Conservation (phyloP, 1,140 invertebrate species). For the Homarus americanus region DNA sequence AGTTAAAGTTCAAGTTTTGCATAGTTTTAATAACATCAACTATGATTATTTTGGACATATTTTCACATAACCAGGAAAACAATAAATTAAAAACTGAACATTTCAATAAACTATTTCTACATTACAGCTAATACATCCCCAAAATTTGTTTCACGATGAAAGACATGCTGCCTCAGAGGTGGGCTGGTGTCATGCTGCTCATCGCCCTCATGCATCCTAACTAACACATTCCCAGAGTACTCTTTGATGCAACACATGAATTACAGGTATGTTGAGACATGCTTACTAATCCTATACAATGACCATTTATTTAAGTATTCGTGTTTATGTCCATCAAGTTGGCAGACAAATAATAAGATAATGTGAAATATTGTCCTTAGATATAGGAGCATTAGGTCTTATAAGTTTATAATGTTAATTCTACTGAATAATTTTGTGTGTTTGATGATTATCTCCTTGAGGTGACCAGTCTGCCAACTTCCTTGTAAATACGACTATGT, state of each 20-base stretch:
- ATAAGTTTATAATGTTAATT: no score
- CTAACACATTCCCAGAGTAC: background rate
- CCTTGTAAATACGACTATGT: background rate
- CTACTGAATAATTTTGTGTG: no score
- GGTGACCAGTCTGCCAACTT: conserved; percentile 22
- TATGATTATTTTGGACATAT: no score
- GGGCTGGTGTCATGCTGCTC: background rate
- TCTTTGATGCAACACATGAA: background rate
- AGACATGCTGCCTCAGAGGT: background rate
- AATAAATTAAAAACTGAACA: no score
- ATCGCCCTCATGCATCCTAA: background rate
- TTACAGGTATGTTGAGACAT: no score
- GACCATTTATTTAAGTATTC: background rate
- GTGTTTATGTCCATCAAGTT: background rate
- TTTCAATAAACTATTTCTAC: no score
- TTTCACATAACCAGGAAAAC: no score
- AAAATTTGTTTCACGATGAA: background rate
- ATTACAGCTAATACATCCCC: no score
- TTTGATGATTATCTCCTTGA: no score
- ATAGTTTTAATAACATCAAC: no score
- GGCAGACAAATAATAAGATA: background rate
- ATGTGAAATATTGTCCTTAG: background rate
- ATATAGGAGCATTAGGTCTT: no score
- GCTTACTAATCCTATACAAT: background rate
- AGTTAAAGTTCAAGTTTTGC: no score